Evolutionary conservation across 1,140 invertebrate genomes (phyloP).

Genomic region (Aphelenchoides besseyi): DNA sequence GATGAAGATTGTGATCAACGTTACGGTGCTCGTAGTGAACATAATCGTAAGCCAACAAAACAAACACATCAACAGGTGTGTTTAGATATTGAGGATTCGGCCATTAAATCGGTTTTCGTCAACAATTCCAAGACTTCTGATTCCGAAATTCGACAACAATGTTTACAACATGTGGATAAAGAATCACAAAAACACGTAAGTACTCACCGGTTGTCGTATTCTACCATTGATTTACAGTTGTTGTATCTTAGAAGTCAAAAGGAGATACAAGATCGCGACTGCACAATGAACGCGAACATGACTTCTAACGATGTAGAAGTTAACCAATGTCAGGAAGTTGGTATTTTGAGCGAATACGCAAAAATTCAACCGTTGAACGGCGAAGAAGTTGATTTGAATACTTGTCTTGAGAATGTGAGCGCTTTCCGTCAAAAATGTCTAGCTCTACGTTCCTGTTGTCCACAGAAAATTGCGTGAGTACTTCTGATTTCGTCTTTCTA

Average conservation of each 20-base stretch:
- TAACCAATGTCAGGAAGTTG: not conserved
- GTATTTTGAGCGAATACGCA: slow-evolving; percentile 8
- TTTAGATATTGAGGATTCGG: not conserved
- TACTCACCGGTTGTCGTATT: no score
- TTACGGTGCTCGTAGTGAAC: not conserved
- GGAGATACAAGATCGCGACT: not conserved
- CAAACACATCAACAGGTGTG: no score
- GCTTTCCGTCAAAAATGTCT: slow-evolving; percentile 2
- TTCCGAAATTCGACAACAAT: slow-evolving; percentile 1
- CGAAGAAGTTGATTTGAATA: not conserved
- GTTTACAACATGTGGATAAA: slow-evolving; percentile 5
- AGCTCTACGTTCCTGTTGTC: slow-evolving; percentile 7
- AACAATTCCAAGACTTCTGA: slow-evolving; percentile 12
- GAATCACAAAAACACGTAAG: slow-evolving; percentile 5
- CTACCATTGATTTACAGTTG: no score
- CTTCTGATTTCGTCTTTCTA: not conserved
- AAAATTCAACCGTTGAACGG: not conserved
- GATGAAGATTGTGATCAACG: slow-evolving; percentile 1
- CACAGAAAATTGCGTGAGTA: slow-evolving; percentile 10
- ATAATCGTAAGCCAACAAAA: no score
- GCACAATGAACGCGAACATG: not conserved
- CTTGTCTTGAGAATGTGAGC: not conserved
- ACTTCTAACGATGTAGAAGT: not conserved
- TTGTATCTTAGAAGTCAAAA: slow-evolving; percentile 3
- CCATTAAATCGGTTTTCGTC: not conserved